Conservation (phyloP, 2,797 vertebrate genomes). For the Amblyopsis hoosieri region DNA sequence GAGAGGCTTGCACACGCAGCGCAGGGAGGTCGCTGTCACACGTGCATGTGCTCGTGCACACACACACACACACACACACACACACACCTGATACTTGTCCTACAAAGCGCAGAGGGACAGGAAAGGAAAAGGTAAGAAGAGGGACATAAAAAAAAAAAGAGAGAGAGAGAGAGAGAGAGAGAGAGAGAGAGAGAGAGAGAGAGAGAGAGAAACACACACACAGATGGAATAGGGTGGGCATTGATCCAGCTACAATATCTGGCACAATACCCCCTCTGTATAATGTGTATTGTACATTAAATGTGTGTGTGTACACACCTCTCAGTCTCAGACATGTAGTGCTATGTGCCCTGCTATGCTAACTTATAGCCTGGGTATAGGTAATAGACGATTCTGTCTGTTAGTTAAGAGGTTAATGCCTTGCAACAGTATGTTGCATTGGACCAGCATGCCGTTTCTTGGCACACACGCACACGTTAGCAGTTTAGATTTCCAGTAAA, state of each 20-base stretch:
- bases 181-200: background rate
- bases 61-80: conserved; percentile 10
- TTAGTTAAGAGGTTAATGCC: too few species aligned
- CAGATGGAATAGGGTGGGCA: conserved; percentile 16
- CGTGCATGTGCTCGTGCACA: conserved; percentile 19
- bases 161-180: conserved; percentile 2
- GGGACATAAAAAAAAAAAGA: background rate
- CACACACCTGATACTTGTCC: conserved; percentile 65
- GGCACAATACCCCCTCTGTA: conserved; percentile 9
- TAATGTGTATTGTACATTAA: conserved; percentile 4
- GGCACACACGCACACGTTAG: too few species aligned
- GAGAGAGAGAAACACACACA: background rate
- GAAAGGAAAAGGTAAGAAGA: conserved; percentile 32
- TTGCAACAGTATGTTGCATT: background rate
- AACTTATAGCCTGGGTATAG: conserved; percentile 13
- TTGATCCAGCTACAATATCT: conserved; percentile 19
- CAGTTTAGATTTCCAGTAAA: too few species aligned
- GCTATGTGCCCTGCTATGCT: conserved; percentile 13
- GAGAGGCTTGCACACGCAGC: conserved; percentile 53
- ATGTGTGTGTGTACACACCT: conserved; percentile 3
- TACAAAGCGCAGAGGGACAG: conserved; percentile 52
- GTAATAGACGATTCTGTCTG: background rate
- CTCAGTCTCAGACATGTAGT: background rate
- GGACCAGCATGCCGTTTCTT: too few species aligned
- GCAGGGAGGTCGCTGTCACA: conserved; percentile 55